Percentiles rank a stretch among this genome's conserved stretches.
Evolutionary conservation across 2,888 invertebrate genomes (phyloP).

Genomic region (Quadroppia sp.): DNA sequence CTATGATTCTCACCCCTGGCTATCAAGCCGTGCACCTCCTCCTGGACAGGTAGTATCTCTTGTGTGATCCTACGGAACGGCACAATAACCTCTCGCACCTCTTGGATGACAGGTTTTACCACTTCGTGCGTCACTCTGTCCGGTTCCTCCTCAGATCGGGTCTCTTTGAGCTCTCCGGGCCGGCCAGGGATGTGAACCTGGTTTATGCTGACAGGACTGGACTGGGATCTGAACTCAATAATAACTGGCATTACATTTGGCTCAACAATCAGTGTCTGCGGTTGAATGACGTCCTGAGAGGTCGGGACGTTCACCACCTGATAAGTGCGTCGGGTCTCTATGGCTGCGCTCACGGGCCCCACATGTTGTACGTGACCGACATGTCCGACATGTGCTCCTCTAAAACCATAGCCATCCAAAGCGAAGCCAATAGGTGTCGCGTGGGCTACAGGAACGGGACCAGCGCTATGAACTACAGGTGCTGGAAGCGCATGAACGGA

Average conservation of each 20-base stretch:
- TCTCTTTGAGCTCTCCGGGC: slow-evolving; percentile 36
- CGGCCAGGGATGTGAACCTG: slow-evolving; percentile 39
- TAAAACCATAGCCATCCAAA: too few species aligned
- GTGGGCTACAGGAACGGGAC: too few species aligned
- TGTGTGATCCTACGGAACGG: slow-evolving; percentile 40
- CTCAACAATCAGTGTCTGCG: slow-evolving; percentile 40
- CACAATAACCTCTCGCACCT: slow-evolving; percentile 41
- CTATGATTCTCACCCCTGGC: slow-evolving; percentile 36
- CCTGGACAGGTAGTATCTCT: slow-evolving; percentile 41
- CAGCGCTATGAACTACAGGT: too few species aligned
- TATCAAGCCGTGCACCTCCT: slow-evolving; percentile 34
- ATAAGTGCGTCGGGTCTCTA: slow-evolving; percentile 25
- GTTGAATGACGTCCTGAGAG: slow-evolving; percentile 25
- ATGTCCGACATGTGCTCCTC: too few species aligned
- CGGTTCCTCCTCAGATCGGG: slow-evolving; percentile 40
- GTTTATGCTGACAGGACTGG: slow-evolving; percentile 40
- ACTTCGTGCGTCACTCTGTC: slow-evolving; percentile 41
- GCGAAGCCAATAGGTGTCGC: too few species aligned
- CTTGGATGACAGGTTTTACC: slow-evolving; percentile 42
- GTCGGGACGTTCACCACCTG: slow-evolving; percentile 38
- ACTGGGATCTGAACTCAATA: slow-evolving; percentile 41
- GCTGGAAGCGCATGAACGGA: too few species aligned
- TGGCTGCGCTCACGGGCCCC: too few species aligned
- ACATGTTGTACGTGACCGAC: too few species aligned
- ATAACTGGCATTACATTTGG: slow-evolving; percentile 40